phyloP scores from a whole-genome alignment of 1,140 invertebrate genomes.

The Heterodera carotae region DNA sequence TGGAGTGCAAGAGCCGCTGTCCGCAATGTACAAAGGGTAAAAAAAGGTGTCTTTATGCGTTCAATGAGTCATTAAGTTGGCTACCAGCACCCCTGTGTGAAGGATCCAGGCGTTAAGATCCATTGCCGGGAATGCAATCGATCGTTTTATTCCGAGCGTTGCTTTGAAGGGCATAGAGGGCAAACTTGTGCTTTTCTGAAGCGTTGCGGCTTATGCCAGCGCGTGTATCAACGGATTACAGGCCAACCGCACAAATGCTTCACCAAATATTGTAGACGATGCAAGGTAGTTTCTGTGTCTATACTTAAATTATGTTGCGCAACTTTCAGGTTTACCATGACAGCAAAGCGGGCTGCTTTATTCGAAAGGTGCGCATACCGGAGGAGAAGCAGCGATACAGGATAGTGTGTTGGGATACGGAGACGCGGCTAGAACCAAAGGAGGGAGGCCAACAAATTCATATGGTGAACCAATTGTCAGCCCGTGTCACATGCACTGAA shows the following conservation, averaged over 20 bases:
- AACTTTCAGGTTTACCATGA: not conserved
- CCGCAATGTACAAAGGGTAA: not conserved
- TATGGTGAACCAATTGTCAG: not conserved
- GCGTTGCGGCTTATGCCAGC: not conserved
- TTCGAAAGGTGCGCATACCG: not conserved
- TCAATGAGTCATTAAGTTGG: not conserved
- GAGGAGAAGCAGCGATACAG: not conserved
- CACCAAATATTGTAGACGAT: not conserved
- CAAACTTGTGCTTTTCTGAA: not conserved
- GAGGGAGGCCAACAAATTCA: not conserved
- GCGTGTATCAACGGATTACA: not conserved
- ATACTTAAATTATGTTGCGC: not conserved
- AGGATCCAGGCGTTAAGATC: not conserved
- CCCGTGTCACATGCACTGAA: not conserved
- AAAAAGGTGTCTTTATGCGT: not conserved
- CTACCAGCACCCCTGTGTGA: not conserved
- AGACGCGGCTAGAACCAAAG: not conserved
- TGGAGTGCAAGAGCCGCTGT: not conserved
- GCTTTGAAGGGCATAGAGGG: not conserved
- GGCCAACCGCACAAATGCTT: not conserved
- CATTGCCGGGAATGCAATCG: not conserved
- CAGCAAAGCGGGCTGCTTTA: not conserved
- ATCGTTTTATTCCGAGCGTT: not conserved
- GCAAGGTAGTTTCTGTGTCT: not conserved
- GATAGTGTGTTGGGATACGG: not conserved